phyloP scores from a whole-genome alignment of 2,888 invertebrate species.

The Ophion costatus region DNA sequence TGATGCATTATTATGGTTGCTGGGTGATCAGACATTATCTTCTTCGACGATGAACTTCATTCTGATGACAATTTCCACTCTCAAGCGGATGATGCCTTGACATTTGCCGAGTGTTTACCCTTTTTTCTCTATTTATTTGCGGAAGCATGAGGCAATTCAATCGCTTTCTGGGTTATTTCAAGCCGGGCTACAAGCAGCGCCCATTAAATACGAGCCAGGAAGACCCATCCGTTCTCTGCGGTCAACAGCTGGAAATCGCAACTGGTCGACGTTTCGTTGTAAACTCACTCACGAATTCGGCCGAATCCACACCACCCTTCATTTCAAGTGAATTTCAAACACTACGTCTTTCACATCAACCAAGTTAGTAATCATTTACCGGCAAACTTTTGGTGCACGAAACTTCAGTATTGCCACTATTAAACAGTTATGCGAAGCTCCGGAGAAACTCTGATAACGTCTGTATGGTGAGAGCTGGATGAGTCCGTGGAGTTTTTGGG shows the following conservation, averaged over 20 bases:
- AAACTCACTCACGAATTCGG: not conserved
- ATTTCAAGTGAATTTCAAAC: not conserved
- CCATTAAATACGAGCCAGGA: too few species aligned
- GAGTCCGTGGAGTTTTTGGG: too few species aligned
- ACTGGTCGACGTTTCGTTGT: not conserved
- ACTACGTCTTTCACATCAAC: not conserved
- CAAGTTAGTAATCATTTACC: not conserved
- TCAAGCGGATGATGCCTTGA: slow-evolving; percentile 18
- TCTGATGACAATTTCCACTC: slow-evolving; percentile 9
- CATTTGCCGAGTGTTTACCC: slow-evolving; percentile 26
- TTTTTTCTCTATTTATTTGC: not conserved
- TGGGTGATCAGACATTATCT: not conserved
- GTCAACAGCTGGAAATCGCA: not conserved
- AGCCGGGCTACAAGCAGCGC: too few species aligned
- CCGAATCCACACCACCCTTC: not conserved
- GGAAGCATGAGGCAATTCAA: slow-evolving; percentile 10
- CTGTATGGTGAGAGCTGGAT: too few species aligned
- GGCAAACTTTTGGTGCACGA: not conserved
- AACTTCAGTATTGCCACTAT: too few species aligned
- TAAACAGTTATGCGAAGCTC: not conserved
- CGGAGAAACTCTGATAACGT: not conserved
- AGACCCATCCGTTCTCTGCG: not conserved
- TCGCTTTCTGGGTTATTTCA: not conserved
- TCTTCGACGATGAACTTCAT: not conserved
- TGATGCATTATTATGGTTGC: not conserved